Evolutionary conservation across 2,797 vertebrate genomes (phyloP).

Genomic region (Echiichthys vipera): DNA sequence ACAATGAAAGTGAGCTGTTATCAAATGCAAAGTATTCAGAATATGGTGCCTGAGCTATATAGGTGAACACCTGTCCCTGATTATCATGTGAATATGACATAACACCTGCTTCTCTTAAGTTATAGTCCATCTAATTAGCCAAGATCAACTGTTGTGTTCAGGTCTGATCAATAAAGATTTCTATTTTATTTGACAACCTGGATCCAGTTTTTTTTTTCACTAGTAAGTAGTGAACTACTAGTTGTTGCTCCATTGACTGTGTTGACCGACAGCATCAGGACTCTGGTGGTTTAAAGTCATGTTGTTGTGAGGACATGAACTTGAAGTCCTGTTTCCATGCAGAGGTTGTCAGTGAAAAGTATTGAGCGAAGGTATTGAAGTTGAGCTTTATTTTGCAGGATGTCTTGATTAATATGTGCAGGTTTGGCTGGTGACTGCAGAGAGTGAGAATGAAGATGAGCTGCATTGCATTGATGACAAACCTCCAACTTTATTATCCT

Average conservation of each 20-base stretch:
- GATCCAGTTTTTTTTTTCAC: slow-evolving; percentile 16
- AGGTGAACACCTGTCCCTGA: neutral
- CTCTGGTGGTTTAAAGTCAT: neutral
- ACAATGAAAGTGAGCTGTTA: neutral
- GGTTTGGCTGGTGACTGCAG: neutral
- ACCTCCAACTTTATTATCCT: no score
- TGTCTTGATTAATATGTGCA: neutral
- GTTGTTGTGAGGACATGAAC: no score
- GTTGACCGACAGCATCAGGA: neutral
- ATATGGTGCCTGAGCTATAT: neutral
- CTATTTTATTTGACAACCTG: slow-evolving; percentile 67
- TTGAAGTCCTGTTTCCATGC: neutral
- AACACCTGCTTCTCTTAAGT: slow-evolving; percentile 15
- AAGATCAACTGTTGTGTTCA: slow-evolving; percentile 29
- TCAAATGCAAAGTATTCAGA: neutral
- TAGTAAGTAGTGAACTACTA: neutral
- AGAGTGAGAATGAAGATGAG: neutral
- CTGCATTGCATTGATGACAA: neutral
- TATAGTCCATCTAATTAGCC: slow-evolving; percentile 22
- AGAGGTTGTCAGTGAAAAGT: no score
- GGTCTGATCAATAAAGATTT: slow-evolving; percentile 65
- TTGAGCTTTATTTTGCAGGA: neutral
- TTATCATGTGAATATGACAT: slow-evolving; percentile 6
- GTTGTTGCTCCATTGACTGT: neutral
- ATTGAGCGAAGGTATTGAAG: no score